phyloP scores from a whole-genome alignment of 2,888 invertebrate species.

The Eurois occulta region DNA sequence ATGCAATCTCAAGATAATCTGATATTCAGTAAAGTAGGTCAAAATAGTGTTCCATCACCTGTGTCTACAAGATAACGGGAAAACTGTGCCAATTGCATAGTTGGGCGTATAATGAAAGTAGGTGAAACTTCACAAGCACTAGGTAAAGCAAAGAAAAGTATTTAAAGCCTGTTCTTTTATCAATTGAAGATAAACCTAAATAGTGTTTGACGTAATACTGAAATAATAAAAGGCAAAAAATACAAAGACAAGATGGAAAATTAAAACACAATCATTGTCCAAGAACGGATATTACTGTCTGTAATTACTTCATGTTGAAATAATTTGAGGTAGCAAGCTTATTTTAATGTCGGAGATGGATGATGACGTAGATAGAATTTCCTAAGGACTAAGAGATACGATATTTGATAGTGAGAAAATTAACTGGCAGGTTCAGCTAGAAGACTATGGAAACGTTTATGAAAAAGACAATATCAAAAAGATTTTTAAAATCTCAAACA shows the following conservation, averaged over 20 bases:
- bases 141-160: not conserved
- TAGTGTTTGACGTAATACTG: not conserved
- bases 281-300: not conserved
- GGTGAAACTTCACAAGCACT: not conserved
- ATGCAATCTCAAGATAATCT: slow-evolving; percentile 53
- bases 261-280: slow-evolving; percentile 13
- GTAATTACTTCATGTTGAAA: slow-evolving; percentile 6
- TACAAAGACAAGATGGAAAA: not conserved
- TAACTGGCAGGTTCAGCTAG: not conserved
- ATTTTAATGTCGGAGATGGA: not conserved
- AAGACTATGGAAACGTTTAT: not conserved
- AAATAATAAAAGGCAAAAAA: not conserved
- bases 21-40: slow-evolving; percentile 38
- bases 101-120: slow-evolving; percentile 19
- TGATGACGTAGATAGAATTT: not conserved
- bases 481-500: not conserved
- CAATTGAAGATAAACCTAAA: not conserved
- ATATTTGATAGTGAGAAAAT: not conserved
- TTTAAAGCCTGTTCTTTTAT: not conserved
- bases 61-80: slow-evolving; percentile 50
- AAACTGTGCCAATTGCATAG: slow-evolving; percentile 36
- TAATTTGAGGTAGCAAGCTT: not conserved
- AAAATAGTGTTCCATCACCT: slow-evolving; percentile 46
- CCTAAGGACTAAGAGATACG: not conserved
- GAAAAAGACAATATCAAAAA: not conserved